Percentiles rank a stretch among this genome's conserved stretches.
These are phyloP conservation scores for Volucella bombylans DNA, from an alignment of 2,888 invertebrate genomes.

Conservation along the genomic window DNA sequence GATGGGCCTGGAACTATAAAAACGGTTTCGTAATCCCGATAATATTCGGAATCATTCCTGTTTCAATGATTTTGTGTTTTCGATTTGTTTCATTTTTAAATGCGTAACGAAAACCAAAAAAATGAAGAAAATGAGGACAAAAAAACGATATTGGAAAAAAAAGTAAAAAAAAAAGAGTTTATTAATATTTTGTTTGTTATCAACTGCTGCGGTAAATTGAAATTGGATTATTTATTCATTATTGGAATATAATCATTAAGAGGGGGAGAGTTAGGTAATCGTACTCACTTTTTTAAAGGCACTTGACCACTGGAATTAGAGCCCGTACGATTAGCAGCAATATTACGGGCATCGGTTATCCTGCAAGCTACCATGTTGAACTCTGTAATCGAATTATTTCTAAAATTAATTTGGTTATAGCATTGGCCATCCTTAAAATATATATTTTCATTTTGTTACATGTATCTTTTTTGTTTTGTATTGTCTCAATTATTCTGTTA, in stretches of 20 bases:
- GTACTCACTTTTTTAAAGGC: conserved; percentile 98
- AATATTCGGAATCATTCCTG: conserved; percentile 85
- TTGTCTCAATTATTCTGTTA: conserved; percentile 29
- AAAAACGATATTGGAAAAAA: conserved; percentile 49
- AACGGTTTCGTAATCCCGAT: conserved; percentile 89
- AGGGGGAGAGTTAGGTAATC: conserved; percentile 39
- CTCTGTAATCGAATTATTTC: conserved; percentile 93
- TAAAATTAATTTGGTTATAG: conserved; percentile 84
- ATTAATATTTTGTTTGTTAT: conserved; percentile 12
- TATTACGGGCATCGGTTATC: conserved; percentile 94
- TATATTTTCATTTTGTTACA: conserved; percentile 69
- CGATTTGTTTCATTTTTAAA: conserved; percentile 9
- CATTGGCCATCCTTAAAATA: conserved; percentile 82
- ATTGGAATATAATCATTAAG: neutral
- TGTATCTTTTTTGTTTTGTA: too few relatives aligned
- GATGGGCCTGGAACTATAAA: conserved; percentile 88
- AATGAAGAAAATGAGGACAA: conserved; percentile 34
- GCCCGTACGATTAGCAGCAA: conserved; percentile 87
- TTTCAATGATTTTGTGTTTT: conserved; percentile 32
- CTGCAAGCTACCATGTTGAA: conserved; percentile 99
- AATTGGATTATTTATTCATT: conserved; percentile 30
- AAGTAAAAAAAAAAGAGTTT: conserved; percentile 12
- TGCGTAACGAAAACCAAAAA: conserved; percentile 18
- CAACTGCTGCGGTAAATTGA: conserved; percentile 38
- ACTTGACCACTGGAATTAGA: conserved; percentile 95